Conservation (phyloP, 1,140 invertebrate species). For the Micrasema minimum region DNA sequence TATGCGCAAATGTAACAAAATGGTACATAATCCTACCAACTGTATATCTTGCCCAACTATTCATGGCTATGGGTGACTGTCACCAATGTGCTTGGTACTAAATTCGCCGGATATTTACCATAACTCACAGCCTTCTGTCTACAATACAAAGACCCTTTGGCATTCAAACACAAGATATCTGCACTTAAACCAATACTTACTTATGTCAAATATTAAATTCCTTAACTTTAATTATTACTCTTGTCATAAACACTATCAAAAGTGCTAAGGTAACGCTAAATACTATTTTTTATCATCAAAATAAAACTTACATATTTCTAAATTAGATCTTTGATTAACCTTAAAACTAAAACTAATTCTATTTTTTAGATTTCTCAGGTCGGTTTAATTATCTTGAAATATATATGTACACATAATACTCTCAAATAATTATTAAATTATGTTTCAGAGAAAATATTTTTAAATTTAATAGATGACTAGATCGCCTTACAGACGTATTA, state of each 20-base stretch:
- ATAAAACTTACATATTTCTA: constrained; percentile 24
- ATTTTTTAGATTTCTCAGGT: background rate
- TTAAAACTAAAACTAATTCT: constrained; percentile 2
- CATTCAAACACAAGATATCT: constrained; percentile 36
- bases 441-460: constrained; percentile 9
- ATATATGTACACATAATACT: constrained; percentile 23
- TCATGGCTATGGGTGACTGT: constrained; percentile 35
- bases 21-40: too few species aligned
- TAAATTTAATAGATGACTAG: constrained; percentile 33
- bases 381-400: background rate
- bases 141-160: constrained; percentile 43
- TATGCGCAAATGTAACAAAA: background rate
- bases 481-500: constrained; percentile 40
- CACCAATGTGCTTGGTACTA: constrained; percentile 13
- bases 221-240: constrained; percentile 46
- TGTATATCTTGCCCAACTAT: constrained; percentile 15
- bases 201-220: constrained; percentile 34
- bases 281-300: background rate
- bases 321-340: constrained; percentile 33
- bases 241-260: constrained; percentile 34
- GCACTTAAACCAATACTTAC: constrained; percentile 30
- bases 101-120: constrained; percentile 37
- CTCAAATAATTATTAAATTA: background rate
- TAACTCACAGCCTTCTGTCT: constrained; percentile 47
- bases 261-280: constrained; percentile 29